Evolutionary conservation across 2,888 invertebrate genomes (phyloP), one percentile per base, ranked within the genome.

Genomic region (Biston betularia): DNA sequence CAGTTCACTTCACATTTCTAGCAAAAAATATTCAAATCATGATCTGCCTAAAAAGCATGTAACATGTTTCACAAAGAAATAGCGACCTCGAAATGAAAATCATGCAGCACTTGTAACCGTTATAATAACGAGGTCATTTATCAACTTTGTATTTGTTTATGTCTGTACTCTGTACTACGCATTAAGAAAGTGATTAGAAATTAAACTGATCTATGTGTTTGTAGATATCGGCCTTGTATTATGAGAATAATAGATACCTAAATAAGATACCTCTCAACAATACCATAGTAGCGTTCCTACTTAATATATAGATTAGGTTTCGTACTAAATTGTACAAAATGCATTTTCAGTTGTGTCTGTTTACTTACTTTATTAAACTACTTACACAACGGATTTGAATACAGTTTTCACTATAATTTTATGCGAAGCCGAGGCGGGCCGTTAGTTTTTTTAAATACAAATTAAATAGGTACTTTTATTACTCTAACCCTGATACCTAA

Each of bases 51-150:
- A 88, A 84, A 82, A 85, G 83, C 85, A 86, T 88, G 85, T 85
- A 85, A 87, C 87, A 89, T 88, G 89, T 84, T 87, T 87, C 83
- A 86, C 82, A 85, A 84, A 90, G 86, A 88, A 82, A 87, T 83
- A 80, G 80, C 87, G 92, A 88, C 93, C 93, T 88, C 90, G 85
- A 92, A 90, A 90, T 87, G 86, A 90, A 89, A 89, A 89, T 89
- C 90, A 91, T 89, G 90, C 88, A 89, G 86, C 84, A 82, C 83
- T 88, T 82, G 83, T 89, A 79, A 90, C 93, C 92, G 92, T 92
- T 92, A 92, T 82, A 88, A 85, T 90, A 93, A 92, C 90, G 92
- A 92, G 92, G 90, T 88, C 90, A 90, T 92, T 90, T 90, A 93
- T 91, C 88, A 90, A 86, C 82, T 83, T 79, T 84, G 86, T 89